A percentile compares a stretch with the other conserved stretches of the same genome.
These are phyloP conservation scores for Lasioglossum lativentre DNA, from an alignment of 2,888 invertebrate genomes.

Conservation along the genomic window DNA sequence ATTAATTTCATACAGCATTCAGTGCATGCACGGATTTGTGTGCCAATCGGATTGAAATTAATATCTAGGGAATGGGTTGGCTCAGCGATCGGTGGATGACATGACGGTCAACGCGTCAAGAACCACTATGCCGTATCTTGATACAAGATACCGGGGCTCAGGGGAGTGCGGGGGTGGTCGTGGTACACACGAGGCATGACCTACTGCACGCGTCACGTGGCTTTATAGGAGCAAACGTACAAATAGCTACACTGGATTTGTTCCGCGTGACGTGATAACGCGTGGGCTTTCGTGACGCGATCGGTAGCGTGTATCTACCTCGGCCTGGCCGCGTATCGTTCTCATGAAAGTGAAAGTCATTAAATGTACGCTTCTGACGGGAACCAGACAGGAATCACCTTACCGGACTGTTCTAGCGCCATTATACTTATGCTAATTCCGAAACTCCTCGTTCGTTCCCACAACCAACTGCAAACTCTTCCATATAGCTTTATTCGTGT, in stretches of 20 bases:
- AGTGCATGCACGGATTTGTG: background rate
- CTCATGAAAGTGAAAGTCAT: slow-evolving; percentile 37
- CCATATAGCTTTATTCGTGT: too few relatives aligned
- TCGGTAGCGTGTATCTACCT: slow-evolving; percentile 36
- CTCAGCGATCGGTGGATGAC: background rate
- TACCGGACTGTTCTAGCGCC: background rate
- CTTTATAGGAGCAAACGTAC: slow-evolving; percentile 6
- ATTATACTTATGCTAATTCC: background rate
- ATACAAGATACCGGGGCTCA: background rate
- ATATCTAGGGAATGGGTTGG: background rate
- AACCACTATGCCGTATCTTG: background rate
- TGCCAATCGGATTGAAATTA: background rate
- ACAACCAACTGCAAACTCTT: background rate
- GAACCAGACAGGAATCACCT: slow-evolving; percentile 11
- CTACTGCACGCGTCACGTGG: slow-evolving; percentile 15
- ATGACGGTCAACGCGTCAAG: slow-evolving; percentile 1
- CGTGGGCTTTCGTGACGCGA: slow-evolving; percentile 43
- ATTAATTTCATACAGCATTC: background rate
- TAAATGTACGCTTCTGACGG: slow-evolving; percentile 7
- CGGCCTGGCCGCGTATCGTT: slow-evolving; percentile 24
- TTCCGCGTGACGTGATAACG: slow-evolving; percentile 44
- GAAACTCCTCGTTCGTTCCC: background rate
- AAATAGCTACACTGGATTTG: slow-evolving; percentile 26
- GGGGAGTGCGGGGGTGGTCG: background rate
- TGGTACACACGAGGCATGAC: background rate